Conservation (phyloP, 2,113 vertebrate species). For the Anseranas semipalmata region DNA sequence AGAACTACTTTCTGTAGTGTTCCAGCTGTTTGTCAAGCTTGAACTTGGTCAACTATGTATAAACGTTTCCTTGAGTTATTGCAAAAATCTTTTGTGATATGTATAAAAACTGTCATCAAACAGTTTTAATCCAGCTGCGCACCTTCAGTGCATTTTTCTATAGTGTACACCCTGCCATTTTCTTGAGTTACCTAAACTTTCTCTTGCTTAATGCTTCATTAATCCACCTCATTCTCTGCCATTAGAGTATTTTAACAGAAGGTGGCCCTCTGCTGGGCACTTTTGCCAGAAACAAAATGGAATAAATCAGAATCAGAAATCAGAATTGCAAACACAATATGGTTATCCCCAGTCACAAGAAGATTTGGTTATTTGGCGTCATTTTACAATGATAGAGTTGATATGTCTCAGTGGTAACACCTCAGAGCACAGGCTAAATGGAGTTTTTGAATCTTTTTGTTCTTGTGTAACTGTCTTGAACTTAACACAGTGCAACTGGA, state of each 20-base stretch:
- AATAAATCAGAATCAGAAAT: background rate
- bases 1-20: background rate
- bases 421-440: background rate
- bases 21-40: background rate
- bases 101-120: background rate
- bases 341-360: background rate
- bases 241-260: background rate
- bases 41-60: background rate
- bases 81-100: background rate
- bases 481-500: rapidly evolving
- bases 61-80: background rate
- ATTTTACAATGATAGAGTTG: background rate
- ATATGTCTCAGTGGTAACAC: background rate
- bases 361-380: background rate
- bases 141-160: background rate
- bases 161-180: background rate
- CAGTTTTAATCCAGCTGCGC: background rate
- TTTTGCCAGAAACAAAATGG: background rate
- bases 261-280: conserved; percentile 48
- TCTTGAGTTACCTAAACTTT: background rate
- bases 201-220: background rate
- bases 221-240: background rate
- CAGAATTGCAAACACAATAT: rapidly evolving
- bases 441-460: background rate
- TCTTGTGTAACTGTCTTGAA: background rate